phyloP scores from a whole-genome alignment of 2,888 invertebrate genomes.

The Athalia circularis region DNA sequence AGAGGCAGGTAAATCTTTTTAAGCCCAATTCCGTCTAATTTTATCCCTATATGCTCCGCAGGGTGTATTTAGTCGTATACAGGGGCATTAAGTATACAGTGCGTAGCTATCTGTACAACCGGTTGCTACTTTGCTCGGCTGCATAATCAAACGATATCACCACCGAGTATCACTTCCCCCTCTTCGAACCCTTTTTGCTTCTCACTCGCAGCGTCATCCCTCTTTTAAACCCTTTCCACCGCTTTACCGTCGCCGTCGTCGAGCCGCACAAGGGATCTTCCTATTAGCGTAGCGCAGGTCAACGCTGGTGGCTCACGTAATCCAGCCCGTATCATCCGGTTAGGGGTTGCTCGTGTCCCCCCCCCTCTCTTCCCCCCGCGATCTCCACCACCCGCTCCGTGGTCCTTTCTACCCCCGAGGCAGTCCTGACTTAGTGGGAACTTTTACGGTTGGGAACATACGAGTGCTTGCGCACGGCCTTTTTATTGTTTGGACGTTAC shows the following conservation, averaged over 20 bases:
- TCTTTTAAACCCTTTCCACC: slow-evolving; percentile 28
- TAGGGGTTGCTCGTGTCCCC: slow-evolving; percentile 26
- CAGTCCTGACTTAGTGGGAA: slow-evolving; percentile 15
- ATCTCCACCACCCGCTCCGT: background rate
- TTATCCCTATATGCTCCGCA: background rate
- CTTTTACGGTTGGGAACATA: slow-evolving; percentile 43
- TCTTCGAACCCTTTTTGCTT: background rate
- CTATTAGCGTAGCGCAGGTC: slow-evolving; percentile 45
- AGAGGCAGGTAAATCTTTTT: slow-evolving; percentile 25
- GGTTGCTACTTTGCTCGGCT: slow-evolving; percentile 37
- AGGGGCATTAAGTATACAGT: slow-evolving; percentile 23
- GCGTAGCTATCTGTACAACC: slow-evolving; percentile 11
- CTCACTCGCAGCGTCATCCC: slow-evolving; percentile 16
- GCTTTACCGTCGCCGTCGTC: background rate
- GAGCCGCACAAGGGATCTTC: slow-evolving; percentile 45
- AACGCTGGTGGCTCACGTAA: slow-evolving; percentile 45
- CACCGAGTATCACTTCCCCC: slow-evolving; percentile 25
- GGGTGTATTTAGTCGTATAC: slow-evolving; percentile 19
- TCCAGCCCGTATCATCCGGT: slow-evolving; percentile 46
- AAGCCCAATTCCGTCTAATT: slow-evolving; percentile 22
- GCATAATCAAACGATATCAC: slow-evolving; percentile 48
- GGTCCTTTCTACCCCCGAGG: background rate
- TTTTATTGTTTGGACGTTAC: slow-evolving; percentile 42
- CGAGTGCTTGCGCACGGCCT: slow-evolving; percentile 40
- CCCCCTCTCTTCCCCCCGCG: background rate